Percentiles rank a stretch among this genome's conserved stretches.
phyloP scores from a whole-genome alignment of 2,888 invertebrate species.

The Villa cingulata region DNA sequence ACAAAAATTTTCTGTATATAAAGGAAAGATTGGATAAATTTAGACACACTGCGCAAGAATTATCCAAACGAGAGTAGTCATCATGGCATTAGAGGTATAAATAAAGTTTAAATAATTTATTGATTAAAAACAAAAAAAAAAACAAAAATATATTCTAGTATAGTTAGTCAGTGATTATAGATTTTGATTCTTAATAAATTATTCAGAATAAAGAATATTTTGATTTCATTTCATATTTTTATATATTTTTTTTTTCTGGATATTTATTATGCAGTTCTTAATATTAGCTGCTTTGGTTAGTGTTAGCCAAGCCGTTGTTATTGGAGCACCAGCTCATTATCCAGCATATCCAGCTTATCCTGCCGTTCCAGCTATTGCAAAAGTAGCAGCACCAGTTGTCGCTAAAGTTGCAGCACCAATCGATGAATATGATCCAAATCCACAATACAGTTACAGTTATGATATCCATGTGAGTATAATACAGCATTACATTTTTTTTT shows the following conservation, averaged over 20 bases:
- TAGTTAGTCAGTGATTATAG: no score
- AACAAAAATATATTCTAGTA: no score
- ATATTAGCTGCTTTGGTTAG: constrained; percentile 27
- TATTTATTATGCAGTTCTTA: constrained; percentile 24
- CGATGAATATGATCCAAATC: constrained; percentile 38
- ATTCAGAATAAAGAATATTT: no score
- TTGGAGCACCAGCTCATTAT: constrained; percentile 23
- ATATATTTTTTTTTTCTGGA: not conserved
- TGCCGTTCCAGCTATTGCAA: constrained; percentile 20
- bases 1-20: constrained; percentile 12
- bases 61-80: constrained; percentile 29
- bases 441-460: constrained; percentile 43
- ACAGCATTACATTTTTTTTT: not conserved
- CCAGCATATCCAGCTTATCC: constrained; percentile 16
- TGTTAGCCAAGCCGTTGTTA: constrained; percentile 25
- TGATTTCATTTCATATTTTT: not conserved
- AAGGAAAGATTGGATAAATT: constrained; percentile 8
- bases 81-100: constrained; percentile 33
- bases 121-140: no score
- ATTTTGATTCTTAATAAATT: no score
- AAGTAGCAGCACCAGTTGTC: constrained; percentile 26
- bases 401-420: constrained; percentile 16
- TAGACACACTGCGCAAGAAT: constrained; percentile 30
- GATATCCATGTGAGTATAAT: constrained; percentile 37
- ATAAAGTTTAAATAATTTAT: no score